Percentiles rank a stretch among this genome's conserved stretches.
Conservation (phyloP, 2,888 invertebrate species). For the Pyrocoelia pectoralis region DNA sequence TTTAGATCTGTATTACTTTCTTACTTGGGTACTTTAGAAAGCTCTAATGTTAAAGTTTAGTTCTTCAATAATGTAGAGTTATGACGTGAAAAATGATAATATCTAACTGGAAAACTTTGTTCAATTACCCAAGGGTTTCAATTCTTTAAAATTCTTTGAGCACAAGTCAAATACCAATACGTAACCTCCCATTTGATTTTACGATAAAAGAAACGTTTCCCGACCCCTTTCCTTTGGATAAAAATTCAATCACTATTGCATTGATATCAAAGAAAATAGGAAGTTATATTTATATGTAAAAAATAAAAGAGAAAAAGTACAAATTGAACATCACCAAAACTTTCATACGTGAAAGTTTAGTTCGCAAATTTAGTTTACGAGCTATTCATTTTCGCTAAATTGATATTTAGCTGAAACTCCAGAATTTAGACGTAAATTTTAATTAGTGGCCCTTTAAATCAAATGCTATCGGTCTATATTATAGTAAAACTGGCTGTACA, state of each 20-base stretch:
- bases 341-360: too few species aligned
- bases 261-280: neutral
- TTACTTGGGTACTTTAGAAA: too few species aligned
- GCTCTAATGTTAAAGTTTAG: neutral
- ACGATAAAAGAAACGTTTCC: neutral
- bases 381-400: too few species aligned
- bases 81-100: neutral
- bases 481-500: too few species aligned
- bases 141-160: neutral
- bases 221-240: neutral
- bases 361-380: too few species aligned
- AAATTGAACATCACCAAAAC: too few species aligned
- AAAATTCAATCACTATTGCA: neutral
- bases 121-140: slow-evolving; percentile 1
- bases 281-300: neutral
- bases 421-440: too few species aligned
- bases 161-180: neutral
- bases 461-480: too few species aligned
- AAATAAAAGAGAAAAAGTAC: too few species aligned
- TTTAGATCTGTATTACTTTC: too few species aligned
- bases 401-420: too few species aligned
- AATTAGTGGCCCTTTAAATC: too few species aligned
- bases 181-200: neutral
- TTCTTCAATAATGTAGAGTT: neutral
- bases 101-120: neutral